These are phyloP conservation scores for Drosophila buzzatii DNA, from an alignment of 2,888 invertebrate species.

Conservation along the genomic window DNA sequence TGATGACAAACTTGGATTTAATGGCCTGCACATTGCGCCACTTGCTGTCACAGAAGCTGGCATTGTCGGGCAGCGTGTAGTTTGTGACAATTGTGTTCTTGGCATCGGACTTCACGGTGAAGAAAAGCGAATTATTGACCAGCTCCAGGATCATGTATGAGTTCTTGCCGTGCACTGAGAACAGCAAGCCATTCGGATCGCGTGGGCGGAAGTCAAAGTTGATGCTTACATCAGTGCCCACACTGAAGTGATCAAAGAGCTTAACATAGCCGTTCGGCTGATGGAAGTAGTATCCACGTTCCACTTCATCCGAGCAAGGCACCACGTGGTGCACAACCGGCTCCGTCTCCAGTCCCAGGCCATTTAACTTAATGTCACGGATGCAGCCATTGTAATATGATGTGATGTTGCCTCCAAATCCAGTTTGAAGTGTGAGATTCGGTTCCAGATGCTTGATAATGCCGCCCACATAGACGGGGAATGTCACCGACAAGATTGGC, in stretches of 20 bases:
- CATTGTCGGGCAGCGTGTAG: conserved; percentile 88
- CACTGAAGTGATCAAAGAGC: conserved; percentile 89
- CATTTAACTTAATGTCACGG: conserved; percentile 90
- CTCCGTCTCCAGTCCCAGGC: conserved; percentile 88
- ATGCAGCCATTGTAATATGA: conserved; percentile 94
- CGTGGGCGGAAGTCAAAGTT: conserved; percentile 95
- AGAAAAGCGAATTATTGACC: conserved; percentile 92
- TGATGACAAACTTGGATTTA: conserved; percentile 96
- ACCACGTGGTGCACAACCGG: conserved; percentile 88
- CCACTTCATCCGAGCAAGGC: conserved; percentile 92
- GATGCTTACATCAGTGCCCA: conserved; percentile 92
- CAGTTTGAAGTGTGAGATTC: conserved; percentile 84
- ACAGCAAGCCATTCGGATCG: conserved; percentile 92
- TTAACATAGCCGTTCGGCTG: conserved; percentile 91
- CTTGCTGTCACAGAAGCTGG: conserved; percentile 95
- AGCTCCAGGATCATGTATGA: conserved; percentile 95
- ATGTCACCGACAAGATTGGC: conserved; percentile 87
- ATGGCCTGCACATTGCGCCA: conserved; percentile 95
- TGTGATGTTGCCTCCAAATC: conserved; percentile 59
- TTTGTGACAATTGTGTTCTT: conserved; percentile 90
- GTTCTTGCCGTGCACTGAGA: conserved; percentile 92
- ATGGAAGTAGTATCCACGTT: conserved; percentile 94
- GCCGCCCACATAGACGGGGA: conserved; percentile 94
- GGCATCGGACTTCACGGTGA: conserved; percentile 92
- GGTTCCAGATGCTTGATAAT: conserved; percentile 86